Base-by-base conservation (phyloP, 1,140 invertebrate genomes). In the Lasaia peninsularis region DNA sequence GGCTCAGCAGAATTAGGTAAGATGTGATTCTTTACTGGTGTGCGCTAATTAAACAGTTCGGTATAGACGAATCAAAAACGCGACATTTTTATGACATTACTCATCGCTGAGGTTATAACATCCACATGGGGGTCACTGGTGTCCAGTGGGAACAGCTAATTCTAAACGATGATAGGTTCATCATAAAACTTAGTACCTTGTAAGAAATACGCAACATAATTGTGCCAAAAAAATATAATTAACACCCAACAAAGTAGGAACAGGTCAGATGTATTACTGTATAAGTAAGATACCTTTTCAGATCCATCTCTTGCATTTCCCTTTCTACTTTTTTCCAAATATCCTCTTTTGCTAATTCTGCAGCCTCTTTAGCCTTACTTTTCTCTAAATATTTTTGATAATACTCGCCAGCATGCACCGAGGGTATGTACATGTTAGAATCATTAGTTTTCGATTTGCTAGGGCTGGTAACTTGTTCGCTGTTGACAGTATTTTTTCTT, bases 281-380 rank as follows among this genome's bases (percentile, higher is more conserved):
- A n/a, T n/a, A 28, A 28, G 24, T 28, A 44, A 3, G 4, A 18
- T 44, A 44, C 76, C 56, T 73, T 54, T 62, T 69, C 0, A 14
- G 44, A 37, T 80, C 75, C 28, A 75, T 61, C 35, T 80, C 72
- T 20, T 67, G 71, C 76, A 81, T 76, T 24, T 68, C 28, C 14
- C 53, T 60, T 56, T 80, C 67, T 0, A 59, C 71, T 48, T 18
- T 60, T 1, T 34, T 35, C 80, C 80, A 83, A 18, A 83, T 63
- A 12, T 69, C 63, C 9, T 80, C 63, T 20, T 67, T 48, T 1
- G 62, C 14, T 8, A 34, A 60, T 16, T 67, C 44, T 1, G 63
- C 11, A 8, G 37, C 31, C 3, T 65, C 54, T 28, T 65, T 57
- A 0, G 63, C 9, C 44, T 69, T 58, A 49, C 44, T 72, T n/a